phyloP scores from a whole-genome alignment of 2,888 invertebrate species.

The Philopedon plagiatum region DNA sequence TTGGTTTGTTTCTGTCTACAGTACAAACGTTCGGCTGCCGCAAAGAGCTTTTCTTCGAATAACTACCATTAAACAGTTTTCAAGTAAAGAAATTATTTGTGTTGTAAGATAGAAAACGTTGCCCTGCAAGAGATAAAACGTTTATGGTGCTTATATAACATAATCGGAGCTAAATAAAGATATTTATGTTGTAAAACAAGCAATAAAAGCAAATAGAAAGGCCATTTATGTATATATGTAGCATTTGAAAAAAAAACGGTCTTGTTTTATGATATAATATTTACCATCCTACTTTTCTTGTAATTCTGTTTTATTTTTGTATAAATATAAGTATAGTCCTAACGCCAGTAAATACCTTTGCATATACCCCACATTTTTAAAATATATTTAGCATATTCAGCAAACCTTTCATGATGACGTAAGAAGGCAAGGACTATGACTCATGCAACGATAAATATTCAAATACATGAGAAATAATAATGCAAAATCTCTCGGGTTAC shows the following conservation, averaged over 20 bases:
- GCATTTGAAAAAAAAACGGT: background rate
- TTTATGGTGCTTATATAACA: constrained; percentile 30
- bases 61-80: too few species aligned
- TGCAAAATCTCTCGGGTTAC: constrained; percentile 4
- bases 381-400: too few species aligned
- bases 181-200: constrained; percentile 24
- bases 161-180: constrained; percentile 16
- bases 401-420: background rate
- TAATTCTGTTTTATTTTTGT: too few species aligned
- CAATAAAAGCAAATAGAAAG: constrained; percentile 20
- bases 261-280: constrained; percentile 6
- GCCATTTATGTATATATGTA: background rate
- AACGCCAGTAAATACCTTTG: too few species aligned
- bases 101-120: background rate
- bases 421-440: background rate
- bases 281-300: constrained; percentile 4
- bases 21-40: too few species aligned
- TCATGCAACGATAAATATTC: constrained; percentile 7
- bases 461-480: constrained; percentile 2
- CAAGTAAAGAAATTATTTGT: background rate
- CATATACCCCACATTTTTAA: too few species aligned
- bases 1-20: too few species aligned
- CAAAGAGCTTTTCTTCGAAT: too few species aligned
- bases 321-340: too few species aligned
- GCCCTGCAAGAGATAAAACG: background rate